A percentile compares a stretch with the other conserved stretches of the same genome.
Evolutionary conservation across 1,140 invertebrate genomes (phyloP).

Genomic region (Formica selysi): DNA sequence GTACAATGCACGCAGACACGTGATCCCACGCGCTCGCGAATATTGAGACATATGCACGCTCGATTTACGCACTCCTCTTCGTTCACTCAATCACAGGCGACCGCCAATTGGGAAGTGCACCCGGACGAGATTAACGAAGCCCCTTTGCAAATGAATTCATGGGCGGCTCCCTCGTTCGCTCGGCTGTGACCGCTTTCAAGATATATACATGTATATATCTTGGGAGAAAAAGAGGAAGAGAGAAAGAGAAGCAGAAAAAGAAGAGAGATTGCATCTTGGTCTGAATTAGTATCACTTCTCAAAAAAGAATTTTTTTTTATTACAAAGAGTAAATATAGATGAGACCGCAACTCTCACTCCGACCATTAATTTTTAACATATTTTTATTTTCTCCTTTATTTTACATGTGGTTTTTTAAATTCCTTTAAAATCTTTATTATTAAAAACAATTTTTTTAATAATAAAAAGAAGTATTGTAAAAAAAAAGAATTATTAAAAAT

Average conservation of each 20-base stretch:
- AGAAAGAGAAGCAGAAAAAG: neutral
- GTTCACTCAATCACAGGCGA: constrained; percentile 49
- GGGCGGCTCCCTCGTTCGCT: constrained; percentile 19
- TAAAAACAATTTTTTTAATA: neutral
- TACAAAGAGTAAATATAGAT: neutral
- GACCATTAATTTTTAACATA: neutral
- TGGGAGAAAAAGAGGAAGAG: neutral
- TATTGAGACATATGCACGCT: constrained; percentile 64
- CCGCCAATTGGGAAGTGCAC: constrained; percentile 52
- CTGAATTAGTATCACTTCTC: neutral
- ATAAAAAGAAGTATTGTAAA: neutral
- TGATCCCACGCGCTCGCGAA: constrained; percentile 36
- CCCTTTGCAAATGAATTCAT: constrained; percentile 56
- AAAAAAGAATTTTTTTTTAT: neutral
- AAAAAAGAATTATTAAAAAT: neutral
- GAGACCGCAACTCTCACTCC: neutral
- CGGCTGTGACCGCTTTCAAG: neutral
- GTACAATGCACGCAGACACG: constrained; percentile 55
- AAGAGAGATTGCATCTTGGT: neutral
- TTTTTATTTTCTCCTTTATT: neutral
- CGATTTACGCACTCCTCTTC: constrained; percentile 58
- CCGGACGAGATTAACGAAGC: constrained; percentile 55
- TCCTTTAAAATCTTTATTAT: neutral
- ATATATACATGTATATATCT: too few species aligned
- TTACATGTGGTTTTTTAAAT: neutral